Percentiles rank a stretch among this genome's conserved stretches.
Evolutionary conservation across 2,113 vertebrate genomes (phyloP).

Genomic region (Myocastor coypus): DNA sequence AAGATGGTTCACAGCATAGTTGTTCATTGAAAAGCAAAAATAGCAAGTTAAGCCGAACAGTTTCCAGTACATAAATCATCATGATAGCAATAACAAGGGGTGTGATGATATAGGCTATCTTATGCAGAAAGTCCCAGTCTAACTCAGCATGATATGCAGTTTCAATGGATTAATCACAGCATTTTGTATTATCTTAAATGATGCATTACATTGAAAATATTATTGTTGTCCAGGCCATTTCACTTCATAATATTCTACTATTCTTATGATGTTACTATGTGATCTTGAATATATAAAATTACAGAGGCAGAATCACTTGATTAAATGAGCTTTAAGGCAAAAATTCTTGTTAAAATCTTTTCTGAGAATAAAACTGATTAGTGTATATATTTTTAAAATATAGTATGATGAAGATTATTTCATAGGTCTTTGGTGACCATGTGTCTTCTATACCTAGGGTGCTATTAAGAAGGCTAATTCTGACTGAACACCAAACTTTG

Average conservation of each 20-base stretch:
- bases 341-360: conserved; percentile 25
- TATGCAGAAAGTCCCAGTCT: conserved; percentile 18
- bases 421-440: not conserved
- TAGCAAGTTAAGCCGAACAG: conserved; percentile 36
- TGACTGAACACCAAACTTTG: not conserved
- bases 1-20: conserved; percentile 59
- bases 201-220: conserved; percentile 58
- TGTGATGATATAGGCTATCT: not conserved
- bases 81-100: conserved; percentile 42
- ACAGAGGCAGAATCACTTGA: not conserved
- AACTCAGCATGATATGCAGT: not conserved
- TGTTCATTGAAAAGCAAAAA: conserved; percentile 60
- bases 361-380: not conserved
- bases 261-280: conserved; percentile 6
- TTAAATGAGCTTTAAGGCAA: conserved; percentile 11
- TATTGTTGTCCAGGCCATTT: conserved; percentile 64
- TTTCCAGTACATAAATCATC: conserved; percentile 70
- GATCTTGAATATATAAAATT: conserved; percentile 59
- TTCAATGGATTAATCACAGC: conserved; percentile 30
- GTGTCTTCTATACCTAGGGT: not conserved
- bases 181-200: conserved; percentile 68
- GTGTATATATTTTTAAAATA: not conserved
- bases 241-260: not conserved
- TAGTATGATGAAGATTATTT: not conserved
- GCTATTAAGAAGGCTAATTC: not conserved